Base-by-base conservation (phyloP, 1,140 invertebrate genomes). In the Anoplophora glabripennis region DNA sequence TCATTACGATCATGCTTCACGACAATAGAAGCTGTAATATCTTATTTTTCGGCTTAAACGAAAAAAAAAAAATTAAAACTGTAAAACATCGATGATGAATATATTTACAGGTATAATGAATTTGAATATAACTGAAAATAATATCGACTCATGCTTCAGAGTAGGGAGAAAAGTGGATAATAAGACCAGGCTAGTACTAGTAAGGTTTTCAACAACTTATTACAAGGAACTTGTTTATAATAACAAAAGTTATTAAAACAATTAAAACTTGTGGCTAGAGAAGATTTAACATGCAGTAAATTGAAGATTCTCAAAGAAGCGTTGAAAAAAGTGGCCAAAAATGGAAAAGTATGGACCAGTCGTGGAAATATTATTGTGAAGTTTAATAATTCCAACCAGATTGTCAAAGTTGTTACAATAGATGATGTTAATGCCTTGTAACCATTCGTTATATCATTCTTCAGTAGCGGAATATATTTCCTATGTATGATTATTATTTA, bases 231-330 rank as follows among this genome's bases (percentile, higher is more conserved):
- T 28, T 28, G 21, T 28, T 28, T 28, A 28, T 28, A 28, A 28
- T 28, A 28, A 28, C 5, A 28, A 28, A 28, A 28, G 38, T 41
- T 41, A 21, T 65, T 68, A 60, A 62, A 28, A 28, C 21, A 28
- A 28, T 28, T 28, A 28, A 28, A 28, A 28, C 21, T 28, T 28
- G 21, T 28, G 21, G 21, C 21, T 28, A 28, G 21, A 28, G 21
- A 28, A 28, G 21, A 28, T 28, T 28, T 28, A 28, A 28, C 21
- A 28, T 28, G 3, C 21, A 28, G 21, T 28, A 28, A 45, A 45
- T 21, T 45, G 17, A 21, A 45, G 21, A 45, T 45, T 45, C 8
- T 45, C 21, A 17, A 21, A 12, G 42, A 45, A 15, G 42, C 42
- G 15, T 45, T 21, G 15, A 45, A 21, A 45, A 8, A 21, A 45